Evolutionary conservation across 2,113 vertebrate species (phyloP).

Genomic region (Paralichthys olivaceus): DNA sequence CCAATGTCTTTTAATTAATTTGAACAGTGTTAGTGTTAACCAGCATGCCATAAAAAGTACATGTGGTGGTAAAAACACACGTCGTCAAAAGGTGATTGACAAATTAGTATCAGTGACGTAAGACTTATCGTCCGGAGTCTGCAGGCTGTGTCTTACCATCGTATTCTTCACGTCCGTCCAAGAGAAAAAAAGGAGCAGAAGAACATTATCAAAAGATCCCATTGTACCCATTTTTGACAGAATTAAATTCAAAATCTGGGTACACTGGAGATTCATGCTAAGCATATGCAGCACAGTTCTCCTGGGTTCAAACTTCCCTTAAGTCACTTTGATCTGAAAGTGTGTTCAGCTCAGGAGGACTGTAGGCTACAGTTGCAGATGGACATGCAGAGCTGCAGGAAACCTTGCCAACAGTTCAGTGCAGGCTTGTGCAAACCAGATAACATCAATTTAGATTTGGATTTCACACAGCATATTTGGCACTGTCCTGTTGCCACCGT

Average conservation of each 20-base stretch:
- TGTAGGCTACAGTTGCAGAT: constrained; percentile 22
- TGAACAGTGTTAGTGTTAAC: constrained; percentile 53
- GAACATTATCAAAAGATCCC: constrained; percentile 76
- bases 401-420: constrained; percentile 49
- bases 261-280: constrained; percentile 78
- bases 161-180: constrained; percentile 80
- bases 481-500: constrained; percentile 47
- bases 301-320: constrained; percentile 23
- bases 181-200: constrained; percentile 79
- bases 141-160: constrained; percentile 87
- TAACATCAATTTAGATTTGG: neutral
- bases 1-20: neutral
- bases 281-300: constrained; percentile 62
- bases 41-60: constrained; percentile 59
- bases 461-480: neutral
- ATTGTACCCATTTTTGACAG: constrained; percentile 70
- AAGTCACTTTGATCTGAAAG: neutral
- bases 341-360: constrained; percentile 54
- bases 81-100: constrained; percentile 35
- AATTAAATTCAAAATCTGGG: constrained; percentile 58
- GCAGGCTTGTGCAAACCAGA: neutral
- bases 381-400: constrained; percentile 72
- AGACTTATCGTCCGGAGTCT: constrained; percentile 45
- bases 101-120: constrained; percentile 74
- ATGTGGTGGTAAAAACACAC: constrained; percentile 52